Evolutionary conservation across 2,113 vertebrate genomes (phyloP).

Genomic region (Pedetes capensis): DNA sequence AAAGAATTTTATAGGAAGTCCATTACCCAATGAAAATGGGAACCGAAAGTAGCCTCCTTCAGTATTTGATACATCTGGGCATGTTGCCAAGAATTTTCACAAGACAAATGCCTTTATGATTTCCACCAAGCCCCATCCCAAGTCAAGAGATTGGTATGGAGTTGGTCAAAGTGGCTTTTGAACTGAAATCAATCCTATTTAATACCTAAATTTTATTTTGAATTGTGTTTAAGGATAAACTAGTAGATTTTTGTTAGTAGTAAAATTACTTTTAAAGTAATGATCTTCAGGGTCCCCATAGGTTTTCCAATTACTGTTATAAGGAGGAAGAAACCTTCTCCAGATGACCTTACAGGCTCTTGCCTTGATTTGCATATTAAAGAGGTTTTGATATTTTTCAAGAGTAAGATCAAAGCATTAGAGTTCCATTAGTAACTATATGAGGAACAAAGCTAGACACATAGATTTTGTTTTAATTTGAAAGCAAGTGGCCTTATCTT

Average conservation of each 20-base stretch:
- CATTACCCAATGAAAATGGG: neutral
- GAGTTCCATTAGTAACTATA: conserved; percentile 24
- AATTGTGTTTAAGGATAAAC: conserved; percentile 48
- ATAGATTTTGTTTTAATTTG: conserved; percentile 63
- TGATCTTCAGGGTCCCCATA: neutral
- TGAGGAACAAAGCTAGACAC: conserved; percentile 51
- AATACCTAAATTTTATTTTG: conserved; percentile 64
- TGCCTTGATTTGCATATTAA: conserved; percentile 66
- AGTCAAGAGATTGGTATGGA: neutral
- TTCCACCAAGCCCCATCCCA: neutral
- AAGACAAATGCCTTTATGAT: conserved; percentile 46
- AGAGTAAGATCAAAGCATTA: conserved; percentile 57
- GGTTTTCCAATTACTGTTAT: conserved; percentile 50
- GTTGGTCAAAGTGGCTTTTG: neutral
- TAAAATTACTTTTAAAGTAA: conserved; percentile 56
- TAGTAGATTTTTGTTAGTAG: conserved; percentile 37
- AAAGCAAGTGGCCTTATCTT: conserved; percentile 56
- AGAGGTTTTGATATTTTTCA: conserved; percentile 63
- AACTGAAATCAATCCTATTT: conserved; percentile 52
- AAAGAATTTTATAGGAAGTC: neutral
- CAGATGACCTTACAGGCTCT: neutral
- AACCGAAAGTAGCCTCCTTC: neutral
- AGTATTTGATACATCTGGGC: neutral
- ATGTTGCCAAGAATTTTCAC: neutral
- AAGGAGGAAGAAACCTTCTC: neutral